phyloP scores from a whole-genome alignment of 2,113 vertebrate genomes.

The Atherinomorus stipes region DNA sequence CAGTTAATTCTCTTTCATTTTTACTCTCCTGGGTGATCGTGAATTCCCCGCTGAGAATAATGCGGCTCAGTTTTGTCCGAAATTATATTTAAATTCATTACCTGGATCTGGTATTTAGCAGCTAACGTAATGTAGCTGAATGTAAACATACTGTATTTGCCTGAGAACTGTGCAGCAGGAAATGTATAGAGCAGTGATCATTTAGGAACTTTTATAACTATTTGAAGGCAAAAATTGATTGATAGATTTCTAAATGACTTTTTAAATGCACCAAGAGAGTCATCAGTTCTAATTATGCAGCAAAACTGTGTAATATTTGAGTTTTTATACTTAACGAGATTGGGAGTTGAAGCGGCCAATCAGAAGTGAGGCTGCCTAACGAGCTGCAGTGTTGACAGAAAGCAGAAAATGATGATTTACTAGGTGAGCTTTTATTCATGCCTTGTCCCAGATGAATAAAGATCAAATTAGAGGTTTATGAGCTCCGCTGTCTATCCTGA shows the following conservation, averaged over 20 bases:
- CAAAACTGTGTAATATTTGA: slow-evolving; percentile 19
- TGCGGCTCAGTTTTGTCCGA: neutral
- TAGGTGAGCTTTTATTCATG: slow-evolving; percentile 70
- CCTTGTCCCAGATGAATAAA: slow-evolving; percentile 76
- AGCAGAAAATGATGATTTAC: slow-evolving; percentile 77
- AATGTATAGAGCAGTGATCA: neutral
- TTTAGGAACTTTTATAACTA: neutral
- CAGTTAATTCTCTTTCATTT: neutral
- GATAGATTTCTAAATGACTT: slow-evolving; percentile 2
- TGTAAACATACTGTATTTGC: neutral
- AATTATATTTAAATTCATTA: neutral
- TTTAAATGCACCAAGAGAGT: slow-evolving; percentile 28
- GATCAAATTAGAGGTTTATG: slow-evolving; percentile 82
- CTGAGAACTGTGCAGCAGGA: neutral
- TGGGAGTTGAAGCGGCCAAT: slow-evolving; percentile 41
- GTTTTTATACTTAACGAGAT: slow-evolving; percentile 8
- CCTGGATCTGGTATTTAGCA: neutral
- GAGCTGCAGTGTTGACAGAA: slow-evolving; percentile 58
- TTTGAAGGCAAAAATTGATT: slow-evolving; percentile 14
- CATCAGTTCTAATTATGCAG: slow-evolving; percentile 16
- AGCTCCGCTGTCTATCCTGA: slow-evolving; percentile 77
- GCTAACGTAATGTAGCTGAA: neutral
- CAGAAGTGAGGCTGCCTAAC: slow-evolving; percentile 21
- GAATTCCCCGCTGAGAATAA: too few relatives aligned
- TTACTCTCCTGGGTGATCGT: neutral